Evolutionary conservation across 2,888 invertebrate genomes (phyloP), one percentile per base, ranked within the genome.

Genomic region (Gastrophysa polygoni): DNA sequence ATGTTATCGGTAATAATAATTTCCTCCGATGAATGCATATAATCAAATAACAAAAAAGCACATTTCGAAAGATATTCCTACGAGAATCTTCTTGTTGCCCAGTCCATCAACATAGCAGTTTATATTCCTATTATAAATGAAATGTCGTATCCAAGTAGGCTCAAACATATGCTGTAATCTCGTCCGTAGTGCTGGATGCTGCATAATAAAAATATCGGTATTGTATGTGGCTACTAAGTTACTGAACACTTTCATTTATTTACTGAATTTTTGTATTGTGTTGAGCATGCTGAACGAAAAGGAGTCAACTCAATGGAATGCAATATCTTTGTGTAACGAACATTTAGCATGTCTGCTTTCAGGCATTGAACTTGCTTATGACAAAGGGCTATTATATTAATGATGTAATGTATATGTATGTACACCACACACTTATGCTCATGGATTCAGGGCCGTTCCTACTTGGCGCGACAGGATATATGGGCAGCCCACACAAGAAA

Each of bases 371-470:
- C 74, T 67, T 73, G 69, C 57, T 52, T 72, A 68, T 70, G 71
- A 73, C 74, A 74, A 74, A 72, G 70, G 72, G 68, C 71, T 66
- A 73, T 74, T 74, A 73, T 73, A 74, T 74, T 73, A 72, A 74
- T 73, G 72, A 73, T 69, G 71, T 72, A 72, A 46, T 69, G 69
- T 67, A 62, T 69, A 57, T 71, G 61, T 69, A 61, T 65, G 63
- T 63, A 56, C 61, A 66, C 63, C 65, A 14, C 14, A 38, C 65
- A 32, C 48, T 62, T 55, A 58, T 55, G 58, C 38, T 48, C 57
- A 51, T 58, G 57, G 17, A 32, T 28, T n/a, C 52, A 59, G 59
- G 59, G 49, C 54, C 55, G 59, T 55, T 59, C 55, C 59, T 59
- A 59, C 55, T 17, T 47, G 47, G 47, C 44, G 32, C 20, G 51